phyloP scores from a whole-genome alignment of 2,888 invertebrate genomes.

The Himalopsyche japonica region DNA sequence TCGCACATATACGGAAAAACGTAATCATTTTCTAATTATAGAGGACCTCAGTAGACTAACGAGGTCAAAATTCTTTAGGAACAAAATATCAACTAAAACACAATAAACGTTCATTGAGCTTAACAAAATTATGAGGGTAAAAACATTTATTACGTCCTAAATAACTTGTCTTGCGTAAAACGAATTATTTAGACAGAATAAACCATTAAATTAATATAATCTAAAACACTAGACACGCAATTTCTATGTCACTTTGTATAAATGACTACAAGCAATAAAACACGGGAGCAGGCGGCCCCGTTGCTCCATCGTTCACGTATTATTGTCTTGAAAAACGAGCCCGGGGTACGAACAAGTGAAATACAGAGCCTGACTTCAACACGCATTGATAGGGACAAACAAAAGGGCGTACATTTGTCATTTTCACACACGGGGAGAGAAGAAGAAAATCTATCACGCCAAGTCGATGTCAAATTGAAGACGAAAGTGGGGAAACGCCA shows the following conservation, averaged over 20 bases:
- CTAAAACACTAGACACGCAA: neutral
- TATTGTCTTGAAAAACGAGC: neutral
- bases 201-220: neutral
- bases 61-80: neutral
- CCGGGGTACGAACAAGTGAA: neutral
- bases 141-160: neutral
- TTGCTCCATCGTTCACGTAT: neutral
- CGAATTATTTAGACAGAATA: neutral
- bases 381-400: slow-evolving; percentile 3
- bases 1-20: neutral
- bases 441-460: neutral
- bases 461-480: neutral
- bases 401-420: neutral
- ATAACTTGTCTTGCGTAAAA: neutral
- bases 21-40: neutral
- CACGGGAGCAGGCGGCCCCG: neutral
- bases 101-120: neutral
- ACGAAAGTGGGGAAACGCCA: neutral
- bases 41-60: neutral
- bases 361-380: neutral
- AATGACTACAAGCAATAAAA: neutral
- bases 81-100: neutral
- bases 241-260: neutral
- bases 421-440: neutral
- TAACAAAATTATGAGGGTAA: neutral